Conservation (phyloP, 2,113 vertebrate species). For the Cebidichthys violaceus region DNA sequence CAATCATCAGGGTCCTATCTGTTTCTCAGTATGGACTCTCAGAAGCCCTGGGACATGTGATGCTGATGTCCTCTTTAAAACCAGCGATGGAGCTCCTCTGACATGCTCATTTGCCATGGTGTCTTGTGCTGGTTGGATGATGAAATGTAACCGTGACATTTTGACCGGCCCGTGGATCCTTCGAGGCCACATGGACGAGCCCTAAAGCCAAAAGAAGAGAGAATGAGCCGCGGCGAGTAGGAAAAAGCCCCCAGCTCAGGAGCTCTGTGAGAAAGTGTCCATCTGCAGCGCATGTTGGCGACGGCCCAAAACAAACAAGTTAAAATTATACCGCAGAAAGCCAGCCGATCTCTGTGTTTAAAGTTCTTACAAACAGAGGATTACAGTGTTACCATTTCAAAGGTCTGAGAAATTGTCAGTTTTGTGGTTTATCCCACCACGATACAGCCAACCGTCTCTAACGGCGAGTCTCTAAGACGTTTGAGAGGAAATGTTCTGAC, state of each 20-base stretch:
- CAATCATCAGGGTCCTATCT: slow-evolving; percentile 45
- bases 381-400: slow-evolving; percentile 74
- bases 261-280: slow-evolving; percentile 82
- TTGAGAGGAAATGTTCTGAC: slow-evolving; percentile 18
- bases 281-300: slow-evolving; percentile 78
- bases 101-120: slow-evolving; percentile 20
- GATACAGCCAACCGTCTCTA: slow-evolving; percentile 57
- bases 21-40: slow-evolving; percentile 38
- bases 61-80: slow-evolving; percentile 45
- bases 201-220: slow-evolving; percentile 39
- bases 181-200: slow-evolving; percentile 38
- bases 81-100: slow-evolving; percentile 19
- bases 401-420: slow-evolving; percentile 71
- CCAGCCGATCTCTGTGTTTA: slow-evolving; percentile 73
- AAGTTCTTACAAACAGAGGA: slow-evolving; percentile 77
- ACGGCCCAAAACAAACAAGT: slow-evolving; percentile 83
- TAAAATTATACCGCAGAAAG: slow-evolving; percentile 83
- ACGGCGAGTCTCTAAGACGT: no score
- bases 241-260: slow-evolving; percentile 56
- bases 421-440: slow-evolving; percentile 63
- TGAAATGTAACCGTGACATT: slow-evolving; percentile 35
- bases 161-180: slow-evolving; percentile 33
- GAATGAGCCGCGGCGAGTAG: slow-evolving; percentile 41
- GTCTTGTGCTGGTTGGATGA: slow-evolving; percentile 10
- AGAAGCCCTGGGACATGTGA: slow-evolving; percentile 26